Conservation (phyloP, 1,140 invertebrate genomes). For the Lethrus apterus region DNA sequence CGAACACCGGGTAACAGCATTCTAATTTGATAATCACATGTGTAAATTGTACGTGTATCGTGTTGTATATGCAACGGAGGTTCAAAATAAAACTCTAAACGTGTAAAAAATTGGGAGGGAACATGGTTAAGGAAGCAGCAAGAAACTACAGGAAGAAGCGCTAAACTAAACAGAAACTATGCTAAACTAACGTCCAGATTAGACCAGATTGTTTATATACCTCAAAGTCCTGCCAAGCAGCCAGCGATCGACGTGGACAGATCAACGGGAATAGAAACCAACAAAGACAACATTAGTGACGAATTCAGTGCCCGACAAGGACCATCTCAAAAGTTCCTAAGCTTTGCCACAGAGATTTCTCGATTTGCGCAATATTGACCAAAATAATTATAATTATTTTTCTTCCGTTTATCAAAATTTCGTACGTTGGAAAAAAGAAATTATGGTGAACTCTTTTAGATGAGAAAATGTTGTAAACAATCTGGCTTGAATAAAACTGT, state of each 20-base stretch:
- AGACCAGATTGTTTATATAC: slow-evolving; percentile 47
- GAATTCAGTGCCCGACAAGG: slow-evolving; percentile 52
- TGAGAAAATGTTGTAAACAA: too few species aligned
- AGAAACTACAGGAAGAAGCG: slow-evolving; percentile 51
- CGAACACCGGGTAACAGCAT: slow-evolving; percentile 18
- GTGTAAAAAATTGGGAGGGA: slow-evolving; percentile 14
- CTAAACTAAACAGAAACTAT: slow-evolving; percentile 44
- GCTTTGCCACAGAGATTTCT: slow-evolving; percentile 36
- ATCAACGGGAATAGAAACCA: slow-evolving; percentile 44
- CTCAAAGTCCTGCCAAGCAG: slow-evolving; percentile 63
- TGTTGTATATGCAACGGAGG: slow-evolving; percentile 8
- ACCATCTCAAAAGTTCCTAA: slow-evolving; percentile 97
- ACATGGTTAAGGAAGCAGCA: slow-evolving; percentile 21
- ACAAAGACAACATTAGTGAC: slow-evolving; percentile 33
- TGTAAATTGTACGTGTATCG: slow-evolving; percentile 1
- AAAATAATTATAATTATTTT: too few species aligned
- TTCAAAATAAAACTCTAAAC: slow-evolving; percentile 7
- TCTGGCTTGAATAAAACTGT: too few species aligned
- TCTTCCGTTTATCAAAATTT: too few species aligned
- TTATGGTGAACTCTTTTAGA: too few species aligned
- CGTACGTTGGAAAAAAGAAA: too few species aligned
- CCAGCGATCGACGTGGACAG: slow-evolving; percentile 42
- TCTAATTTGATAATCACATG: slow-evolving; percentile 1
- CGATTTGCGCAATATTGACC: background rate
- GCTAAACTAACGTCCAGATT: slow-evolving; percentile 42